Percentiles rank a stretch among this genome's conserved stretches.
phyloP scores from a whole-genome alignment of 1,140 invertebrate genomes.

The Drosophila sulfurigaster region DNA sequence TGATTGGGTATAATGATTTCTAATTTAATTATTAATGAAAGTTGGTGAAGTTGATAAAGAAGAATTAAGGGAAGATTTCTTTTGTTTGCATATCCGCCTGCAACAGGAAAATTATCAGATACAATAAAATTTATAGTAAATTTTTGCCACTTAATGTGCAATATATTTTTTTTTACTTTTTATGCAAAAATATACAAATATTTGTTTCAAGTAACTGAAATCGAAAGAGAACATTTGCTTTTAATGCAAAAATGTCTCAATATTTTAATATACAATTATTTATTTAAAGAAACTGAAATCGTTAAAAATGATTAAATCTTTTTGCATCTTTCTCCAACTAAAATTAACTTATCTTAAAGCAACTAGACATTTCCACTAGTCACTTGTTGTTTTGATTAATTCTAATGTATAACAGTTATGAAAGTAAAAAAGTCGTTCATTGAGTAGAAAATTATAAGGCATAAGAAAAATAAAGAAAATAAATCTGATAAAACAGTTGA shows the following conservation, averaged over 20 bases:
- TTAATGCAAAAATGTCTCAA: not conserved
- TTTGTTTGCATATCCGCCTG: too few relatives aligned
- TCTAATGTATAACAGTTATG: not conserved
- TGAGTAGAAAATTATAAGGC: conserved; percentile 1
- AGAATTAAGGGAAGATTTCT: too few relatives aligned
- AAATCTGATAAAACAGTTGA: not conserved
- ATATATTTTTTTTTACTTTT: too few relatives aligned
- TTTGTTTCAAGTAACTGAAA: too few relatives aligned
- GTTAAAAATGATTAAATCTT: conserved; percentile 6
- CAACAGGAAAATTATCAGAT: too few relatives aligned
- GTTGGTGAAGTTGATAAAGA: too few relatives aligned
- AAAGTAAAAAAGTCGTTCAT: not conserved
- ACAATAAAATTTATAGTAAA: too few relatives aligned
- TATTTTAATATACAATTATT: not conserved
- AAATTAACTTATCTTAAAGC: conserved; percentile 3
- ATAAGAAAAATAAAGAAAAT: conserved; percentile 7
- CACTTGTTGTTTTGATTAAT: conserved; percentile 1
- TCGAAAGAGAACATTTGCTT: too few relatives aligned
- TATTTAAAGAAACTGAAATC: not conserved
- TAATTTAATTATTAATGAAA: too few relatives aligned
- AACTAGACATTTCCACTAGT: not conserved
- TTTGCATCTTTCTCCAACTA: conserved; percentile 6
- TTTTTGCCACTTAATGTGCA: too few relatives aligned
- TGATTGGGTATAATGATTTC: too few relatives aligned
- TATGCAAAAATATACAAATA: too few relatives aligned